These are phyloP conservation scores for Polydesmus complanatus DNA, from an alignment of 2,888 invertebrate species.

Conservation along the genomic window DNA sequence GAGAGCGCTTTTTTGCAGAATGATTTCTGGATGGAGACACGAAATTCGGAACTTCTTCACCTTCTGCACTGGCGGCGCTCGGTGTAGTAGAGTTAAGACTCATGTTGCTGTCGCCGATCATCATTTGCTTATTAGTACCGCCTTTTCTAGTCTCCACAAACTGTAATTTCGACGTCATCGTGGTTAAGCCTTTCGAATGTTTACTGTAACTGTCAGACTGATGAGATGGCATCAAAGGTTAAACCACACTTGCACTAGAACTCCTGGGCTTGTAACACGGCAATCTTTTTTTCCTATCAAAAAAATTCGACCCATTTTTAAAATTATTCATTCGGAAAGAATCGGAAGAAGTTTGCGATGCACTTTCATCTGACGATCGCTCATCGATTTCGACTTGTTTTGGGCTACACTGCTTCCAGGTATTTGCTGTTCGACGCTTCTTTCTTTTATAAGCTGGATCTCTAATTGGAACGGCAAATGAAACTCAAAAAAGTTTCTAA, in stretches of 20 bases:
- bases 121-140: background rate
- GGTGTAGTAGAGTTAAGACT: constrained; percentile 30
- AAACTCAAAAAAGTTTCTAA: constrained; percentile 51
- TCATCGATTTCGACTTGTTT: too few relatives aligned
- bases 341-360: background rate
- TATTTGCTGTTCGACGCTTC: too few relatives aligned
- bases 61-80: constrained; percentile 24
- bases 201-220: constrained; percentile 7
- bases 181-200: background rate
- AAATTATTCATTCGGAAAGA: too few relatives aligned
- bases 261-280: constrained; percentile 45
- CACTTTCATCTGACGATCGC: background rate
- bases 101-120: constrained; percentile 27
- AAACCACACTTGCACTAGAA: constrained; percentile 59
- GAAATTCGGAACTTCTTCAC: constrained; percentile 17
- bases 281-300: too few relatives aligned
- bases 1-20: constrained; percentile 12
- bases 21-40: constrained; percentile 23
- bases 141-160: background rate
- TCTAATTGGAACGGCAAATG: constrained; percentile 52
- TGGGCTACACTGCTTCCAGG: too few relatives aligned
- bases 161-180: background rate
- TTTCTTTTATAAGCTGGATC: background rate
- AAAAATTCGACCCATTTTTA: too few relatives aligned
- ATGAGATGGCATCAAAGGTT: constrained; percentile 45